A percentile compares a stretch with the other conserved stretches of the same genome.
phyloP scores from a whole-genome alignment of 2,888 invertebrate genomes.

The Hirudinaria manillensis region DNA sequence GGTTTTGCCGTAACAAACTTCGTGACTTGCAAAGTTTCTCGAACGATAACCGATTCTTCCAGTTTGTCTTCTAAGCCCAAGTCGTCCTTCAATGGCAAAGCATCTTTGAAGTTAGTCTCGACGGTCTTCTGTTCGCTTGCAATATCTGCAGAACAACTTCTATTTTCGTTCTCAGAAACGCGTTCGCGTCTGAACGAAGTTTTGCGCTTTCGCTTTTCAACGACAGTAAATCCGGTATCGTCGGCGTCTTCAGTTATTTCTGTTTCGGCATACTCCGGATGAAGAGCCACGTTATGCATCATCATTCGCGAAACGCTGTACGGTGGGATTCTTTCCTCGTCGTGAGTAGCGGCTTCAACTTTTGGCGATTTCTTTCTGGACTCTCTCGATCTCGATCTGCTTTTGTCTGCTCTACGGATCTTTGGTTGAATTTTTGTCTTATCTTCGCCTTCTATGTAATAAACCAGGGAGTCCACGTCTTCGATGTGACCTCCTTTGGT shows the following conservation, averaged over 20 bases:
- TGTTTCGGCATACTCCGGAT: background rate
- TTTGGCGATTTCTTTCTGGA: background rate
- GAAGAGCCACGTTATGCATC: background rate
- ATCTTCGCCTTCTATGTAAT: background rate
- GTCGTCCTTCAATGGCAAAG: too few species aligned
- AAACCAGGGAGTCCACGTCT: conserved; percentile 1
- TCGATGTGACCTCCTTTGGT: background rate
- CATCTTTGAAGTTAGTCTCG: too few species aligned
- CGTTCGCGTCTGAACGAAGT: background rate
- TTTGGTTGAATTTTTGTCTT: too few species aligned
- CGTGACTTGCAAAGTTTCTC: too few species aligned
- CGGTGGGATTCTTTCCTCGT: too few species aligned
- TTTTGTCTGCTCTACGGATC: background rate
- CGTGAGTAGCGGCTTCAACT: background rate
- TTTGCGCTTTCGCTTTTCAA: conserved; percentile 11
- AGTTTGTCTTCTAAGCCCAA: too few species aligned
- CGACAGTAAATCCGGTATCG: conserved; percentile 20
- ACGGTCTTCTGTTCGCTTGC: too few species aligned
- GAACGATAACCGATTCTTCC: too few species aligned
- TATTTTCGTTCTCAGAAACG: background rate
- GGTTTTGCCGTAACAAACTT: too few species aligned
- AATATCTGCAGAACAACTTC: background rate
- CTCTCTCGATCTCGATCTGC: background rate
- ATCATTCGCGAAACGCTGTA: background rate
- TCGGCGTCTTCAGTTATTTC: background rate